Evolutionary conservation across 53 echinoderm and acorn worm species (phyloP).

Genomic region (Patiria pectinifera): DNA sequence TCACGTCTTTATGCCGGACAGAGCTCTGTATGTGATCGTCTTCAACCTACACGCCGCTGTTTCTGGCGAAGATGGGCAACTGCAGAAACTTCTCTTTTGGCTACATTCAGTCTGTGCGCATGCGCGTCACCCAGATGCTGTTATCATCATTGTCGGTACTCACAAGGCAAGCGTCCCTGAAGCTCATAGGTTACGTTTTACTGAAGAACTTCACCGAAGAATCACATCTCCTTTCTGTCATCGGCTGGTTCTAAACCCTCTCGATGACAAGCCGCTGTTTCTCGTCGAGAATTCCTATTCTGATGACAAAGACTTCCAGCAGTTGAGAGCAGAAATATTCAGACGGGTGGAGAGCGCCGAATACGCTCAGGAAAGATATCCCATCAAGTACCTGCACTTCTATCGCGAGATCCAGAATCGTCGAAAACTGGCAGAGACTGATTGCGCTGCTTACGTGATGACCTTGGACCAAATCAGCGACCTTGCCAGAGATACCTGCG

Average conservation of each 20-base stretch:
- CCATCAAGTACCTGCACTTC: conserved; percentile 46
- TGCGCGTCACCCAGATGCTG: conserved; percentile 27
- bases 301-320: not conserved
- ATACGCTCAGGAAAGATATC: conserved; percentile 47
- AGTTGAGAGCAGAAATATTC: conserved; percentile 42
- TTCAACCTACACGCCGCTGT: conserved; percentile 56
- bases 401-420: conserved; percentile 31
- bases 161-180: conserved; percentile 28
- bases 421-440: conserved; percentile 13
- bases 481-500: not conserved
- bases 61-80: conserved; percentile 5
- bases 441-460: conserved; percentile 3
- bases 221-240: conserved; percentile 23
- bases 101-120: conserved; percentile 63
- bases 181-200: not conserved
- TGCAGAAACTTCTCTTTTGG: conserved; percentile 53
- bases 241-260: conserved; percentile 30
- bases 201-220: conserved; percentile 8
- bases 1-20: conserved; percentile 39
- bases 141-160: conserved; percentile 45
- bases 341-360: conserved; percentile 31
- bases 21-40: conserved; percentile 55
- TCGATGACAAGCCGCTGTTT: no score
- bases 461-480: not conserved
- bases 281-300: not conserved